phyloP scores from a whole-genome alignment of 2,888 invertebrate species.

The Leptinotarsa rubiginosa region DNA sequence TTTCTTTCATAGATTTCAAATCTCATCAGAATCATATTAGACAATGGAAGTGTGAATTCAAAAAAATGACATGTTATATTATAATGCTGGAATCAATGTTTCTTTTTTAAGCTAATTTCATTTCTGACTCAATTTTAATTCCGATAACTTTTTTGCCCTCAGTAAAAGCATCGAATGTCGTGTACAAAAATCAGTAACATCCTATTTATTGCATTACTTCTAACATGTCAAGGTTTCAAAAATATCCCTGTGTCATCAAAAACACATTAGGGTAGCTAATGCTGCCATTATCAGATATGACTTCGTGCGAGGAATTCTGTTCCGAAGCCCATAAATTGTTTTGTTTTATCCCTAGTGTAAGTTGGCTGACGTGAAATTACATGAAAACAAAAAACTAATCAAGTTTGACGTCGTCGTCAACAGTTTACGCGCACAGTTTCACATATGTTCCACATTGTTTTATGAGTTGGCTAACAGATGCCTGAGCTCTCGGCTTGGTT shows the following conservation, averaged over 20 bases:
- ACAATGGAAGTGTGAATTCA: too few relatives aligned
- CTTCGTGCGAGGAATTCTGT: constrained; percentile 6
- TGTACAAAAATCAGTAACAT: too few relatives aligned
- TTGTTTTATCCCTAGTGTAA: constrained; percentile 10
- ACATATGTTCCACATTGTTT: constrained; percentile 19
- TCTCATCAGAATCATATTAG: too few relatives aligned
- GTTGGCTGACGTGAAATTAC: constrained; percentile 18
- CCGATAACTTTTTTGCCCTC: too few relatives aligned
- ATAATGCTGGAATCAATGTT: too few relatives aligned
- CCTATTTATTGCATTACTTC: too few relatives aligned
- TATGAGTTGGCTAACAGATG: neutral
- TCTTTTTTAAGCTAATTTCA: too few relatives aligned
- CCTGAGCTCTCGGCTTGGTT: neutral
- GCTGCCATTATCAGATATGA: constrained; percentile 19
- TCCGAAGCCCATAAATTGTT: constrained; percentile 9
- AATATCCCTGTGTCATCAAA: constrained; percentile 20
- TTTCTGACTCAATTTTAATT: too few relatives aligned
- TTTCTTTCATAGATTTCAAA: too few relatives aligned
- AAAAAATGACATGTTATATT: too few relatives aligned
- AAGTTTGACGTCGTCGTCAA: neutral
- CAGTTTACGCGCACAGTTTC: neutral
- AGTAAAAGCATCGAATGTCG: too few relatives aligned
- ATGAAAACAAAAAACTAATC: constrained; percentile 13
- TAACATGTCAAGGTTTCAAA: neutral
- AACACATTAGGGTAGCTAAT: constrained; percentile 24